phyloP scores from a whole-genome alignment of 2,797 vertebrate genomes.

The Gambelia wislizenii region DNA sequence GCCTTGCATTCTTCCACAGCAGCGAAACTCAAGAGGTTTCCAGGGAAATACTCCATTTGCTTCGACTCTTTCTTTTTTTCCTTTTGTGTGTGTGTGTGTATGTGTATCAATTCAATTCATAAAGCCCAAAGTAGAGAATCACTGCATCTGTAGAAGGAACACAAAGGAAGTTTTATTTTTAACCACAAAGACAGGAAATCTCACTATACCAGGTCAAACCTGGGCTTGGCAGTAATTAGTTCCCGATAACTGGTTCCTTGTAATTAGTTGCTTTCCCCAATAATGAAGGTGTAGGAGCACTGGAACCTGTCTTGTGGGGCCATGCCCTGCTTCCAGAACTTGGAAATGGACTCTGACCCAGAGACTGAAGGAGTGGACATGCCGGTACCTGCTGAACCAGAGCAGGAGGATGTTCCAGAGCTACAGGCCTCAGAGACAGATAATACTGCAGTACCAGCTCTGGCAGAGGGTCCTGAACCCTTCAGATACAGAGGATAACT shows the following conservation, averaged over 20 bases:
- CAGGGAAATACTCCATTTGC: constrained; percentile 2
- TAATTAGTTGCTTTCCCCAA: neutral
- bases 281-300: neutral
- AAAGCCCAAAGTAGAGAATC: neutral
- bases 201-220: neutral
- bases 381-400: too few relatives aligned
- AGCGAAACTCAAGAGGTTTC: neutral
- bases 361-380: too few relatives aligned
- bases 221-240: neutral
- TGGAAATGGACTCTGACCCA: too few relatives aligned
- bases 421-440: too few relatives aligned
- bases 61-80: neutral
- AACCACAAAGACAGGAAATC: neutral
- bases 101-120: too few relatives aligned
- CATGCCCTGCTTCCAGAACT: too few relatives aligned
- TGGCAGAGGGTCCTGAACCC: too few relatives aligned
- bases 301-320: too few relatives aligned
- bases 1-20: neutral
- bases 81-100: too few relatives aligned
- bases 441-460: too few relatives aligned
- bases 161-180: neutral
- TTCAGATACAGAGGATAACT: too few relatives aligned
- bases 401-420: too few relatives aligned
- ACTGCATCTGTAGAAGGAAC: neutral
- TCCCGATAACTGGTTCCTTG: neutral